Conservation (phyloP, 2,797 vertebrate genomes). For the Harpagifer antarcticus region DNA sequence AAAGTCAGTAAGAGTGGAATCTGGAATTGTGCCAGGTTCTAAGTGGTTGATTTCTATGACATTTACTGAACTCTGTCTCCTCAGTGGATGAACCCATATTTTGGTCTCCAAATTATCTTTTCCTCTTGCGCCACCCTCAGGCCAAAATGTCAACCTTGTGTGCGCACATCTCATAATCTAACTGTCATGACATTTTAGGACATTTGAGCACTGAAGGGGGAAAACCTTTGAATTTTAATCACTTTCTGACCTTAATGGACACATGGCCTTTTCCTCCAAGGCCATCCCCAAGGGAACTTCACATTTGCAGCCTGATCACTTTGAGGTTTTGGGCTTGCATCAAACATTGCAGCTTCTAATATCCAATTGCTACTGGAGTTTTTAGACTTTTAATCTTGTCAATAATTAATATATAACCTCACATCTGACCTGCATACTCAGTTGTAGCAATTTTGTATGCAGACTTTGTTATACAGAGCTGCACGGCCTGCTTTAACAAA, state of each 20-base stretch:
- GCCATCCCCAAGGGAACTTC: neutral
- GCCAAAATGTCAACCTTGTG: neutral
- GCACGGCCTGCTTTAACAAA: neutral
- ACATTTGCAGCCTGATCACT: neutral
- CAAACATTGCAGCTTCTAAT: neutral
- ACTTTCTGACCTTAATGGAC: slow-evolving; percentile 10
- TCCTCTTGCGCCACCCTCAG: slow-evolving; percentile 3
- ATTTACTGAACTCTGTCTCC: slow-evolving; percentile 20
- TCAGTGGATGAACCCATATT: slow-evolving; percentile 15
- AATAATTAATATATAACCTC: neutral
- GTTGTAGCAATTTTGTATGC: neutral
- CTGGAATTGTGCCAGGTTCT: neutral
- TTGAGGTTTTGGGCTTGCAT: neutral
- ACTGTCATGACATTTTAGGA: slow-evolving; percentile 36
- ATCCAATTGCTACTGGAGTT: neutral
- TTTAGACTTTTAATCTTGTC: slow-evolving; percentile 13
- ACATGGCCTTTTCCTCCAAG: slow-evolving; percentile 2
- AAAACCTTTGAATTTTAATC: slow-evolving; percentile 18
- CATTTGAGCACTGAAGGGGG: slow-evolving; percentile 8
- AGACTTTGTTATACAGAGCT: neutral
- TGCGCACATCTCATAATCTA: neutral
- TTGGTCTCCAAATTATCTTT: neutral
- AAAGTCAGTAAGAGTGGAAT: neutral
- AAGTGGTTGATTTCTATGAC: neutral
- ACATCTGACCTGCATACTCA: slow-evolving; percentile 10